Evolutionary conservation across 2,797 vertebrate species (phyloP).

Genomic region (Brotogeris chrysoptera): DNA sequence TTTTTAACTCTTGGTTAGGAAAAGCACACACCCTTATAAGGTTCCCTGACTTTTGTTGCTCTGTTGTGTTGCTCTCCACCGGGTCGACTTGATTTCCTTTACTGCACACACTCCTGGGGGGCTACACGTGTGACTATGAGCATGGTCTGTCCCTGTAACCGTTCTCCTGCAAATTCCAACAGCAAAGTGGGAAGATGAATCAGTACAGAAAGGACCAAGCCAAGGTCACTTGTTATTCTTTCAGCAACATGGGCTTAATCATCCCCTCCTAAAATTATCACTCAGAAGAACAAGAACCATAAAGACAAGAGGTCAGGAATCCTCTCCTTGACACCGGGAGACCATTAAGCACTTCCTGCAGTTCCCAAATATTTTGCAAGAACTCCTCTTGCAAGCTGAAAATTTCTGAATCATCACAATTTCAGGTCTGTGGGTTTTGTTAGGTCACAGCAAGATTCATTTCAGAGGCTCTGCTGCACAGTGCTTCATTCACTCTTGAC

Average conservation of each 20-base stretch:
- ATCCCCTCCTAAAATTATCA: constrained; percentile 20
- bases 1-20: background rate
- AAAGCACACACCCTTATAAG: background rate
- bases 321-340: constrained; percentile 19
- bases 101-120: background rate
- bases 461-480: constrained; percentile 12
- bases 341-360: constrained; percentile 31
- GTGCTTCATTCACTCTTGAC: constrained; percentile 39
- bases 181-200: background rate
- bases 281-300: background rate
- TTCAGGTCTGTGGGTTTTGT: constrained; percentile 46
- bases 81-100: background rate
- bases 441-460: constrained; percentile 43
- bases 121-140: background rate
- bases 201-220: background rate
- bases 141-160: background rate
- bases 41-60: constrained; percentile 5
- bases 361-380: constrained; percentile 67
- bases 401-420: constrained; percentile 57
- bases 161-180: background rate
- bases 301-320: constrained; percentile 57
- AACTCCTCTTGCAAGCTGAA: constrained; percentile 28
- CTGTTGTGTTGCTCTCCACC: background rate
- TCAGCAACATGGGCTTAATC: background rate
- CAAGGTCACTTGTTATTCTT: background rate